phyloP scores from a whole-genome alignment of 2,797 vertebrate species.

The Melanogrammus aeglefinus region DNA sequence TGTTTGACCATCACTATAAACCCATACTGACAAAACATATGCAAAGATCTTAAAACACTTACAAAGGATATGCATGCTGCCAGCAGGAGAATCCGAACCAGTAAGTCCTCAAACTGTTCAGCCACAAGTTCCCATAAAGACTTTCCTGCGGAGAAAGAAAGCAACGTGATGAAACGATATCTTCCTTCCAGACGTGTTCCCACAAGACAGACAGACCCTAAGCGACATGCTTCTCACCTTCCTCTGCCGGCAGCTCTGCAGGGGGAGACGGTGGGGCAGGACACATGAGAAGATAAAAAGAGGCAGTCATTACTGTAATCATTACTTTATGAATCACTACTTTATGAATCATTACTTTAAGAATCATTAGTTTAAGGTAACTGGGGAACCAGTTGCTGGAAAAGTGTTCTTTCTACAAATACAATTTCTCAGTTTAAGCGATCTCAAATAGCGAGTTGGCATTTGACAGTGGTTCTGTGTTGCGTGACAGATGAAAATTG shows the following conservation, averaged over 20 bases:
- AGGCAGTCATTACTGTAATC: neutral
- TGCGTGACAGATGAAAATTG: neutral
- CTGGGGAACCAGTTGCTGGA: neutral
- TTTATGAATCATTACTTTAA: neutral
- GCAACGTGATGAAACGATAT: neutral
- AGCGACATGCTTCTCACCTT: no score
- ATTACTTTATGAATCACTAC: neutral
- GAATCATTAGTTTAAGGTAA: neutral
- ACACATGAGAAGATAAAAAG: constrained; percentile 45
- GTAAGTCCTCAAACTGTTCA: constrained; percentile 97
- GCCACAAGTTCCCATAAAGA: constrained; percentile 95
- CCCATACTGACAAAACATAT: neutral
- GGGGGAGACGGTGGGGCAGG: constrained; percentile 17
- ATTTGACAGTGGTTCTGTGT: neutral
- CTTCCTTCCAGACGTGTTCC: neutral
- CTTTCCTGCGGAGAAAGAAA: constrained; percentile 81
- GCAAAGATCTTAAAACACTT: constrained; percentile 72
- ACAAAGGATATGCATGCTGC: constrained; percentile 99
- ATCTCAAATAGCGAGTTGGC: neutral
- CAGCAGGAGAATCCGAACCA: constrained; percentile 96
- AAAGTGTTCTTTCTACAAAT: neutral
- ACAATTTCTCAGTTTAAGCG: neutral
- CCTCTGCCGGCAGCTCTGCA: constrained; percentile 88
- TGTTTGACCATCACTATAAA: neutral
- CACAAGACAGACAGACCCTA: neutral